These are phyloP conservation scores for Imbricaverruca yamaguchii DNA, from an alignment of 2,888 invertebrate genomes.

Conservation along the genomic window DNA sequence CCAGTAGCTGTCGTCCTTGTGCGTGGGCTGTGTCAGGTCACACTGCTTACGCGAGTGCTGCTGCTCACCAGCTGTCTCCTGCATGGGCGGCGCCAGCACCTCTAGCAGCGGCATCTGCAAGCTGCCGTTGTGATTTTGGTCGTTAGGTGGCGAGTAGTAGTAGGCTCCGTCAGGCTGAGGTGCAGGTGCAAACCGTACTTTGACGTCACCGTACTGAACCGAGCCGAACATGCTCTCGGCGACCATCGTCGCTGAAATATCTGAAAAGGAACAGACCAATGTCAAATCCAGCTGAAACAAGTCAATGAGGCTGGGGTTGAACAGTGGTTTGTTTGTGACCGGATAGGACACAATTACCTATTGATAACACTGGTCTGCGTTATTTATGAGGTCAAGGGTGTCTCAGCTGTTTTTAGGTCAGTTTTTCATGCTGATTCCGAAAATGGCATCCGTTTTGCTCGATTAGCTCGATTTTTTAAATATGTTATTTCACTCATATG, in stretches of 20 bases:
- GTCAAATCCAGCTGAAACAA: background rate
- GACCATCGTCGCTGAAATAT: background rate
- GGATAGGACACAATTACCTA: background rate
- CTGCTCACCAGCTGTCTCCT: conserved; percentile 42
- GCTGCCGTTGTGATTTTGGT: background rate
- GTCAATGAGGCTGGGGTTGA: background rate
- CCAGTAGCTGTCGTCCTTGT: conserved; percentile 97
- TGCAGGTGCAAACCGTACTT: background rate
- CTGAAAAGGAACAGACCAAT: background rate
- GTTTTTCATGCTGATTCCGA: no score
- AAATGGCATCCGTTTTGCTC: no score
- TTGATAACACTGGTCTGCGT: no score
- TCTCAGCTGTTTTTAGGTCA: no score
- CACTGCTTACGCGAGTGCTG: conserved; percentile 75
- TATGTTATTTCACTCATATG: no score
- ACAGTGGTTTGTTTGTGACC: background rate
- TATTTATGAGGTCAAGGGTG: background rate
- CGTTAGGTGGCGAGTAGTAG: background rate
- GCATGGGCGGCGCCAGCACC: background rate
- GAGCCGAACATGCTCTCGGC: background rate
- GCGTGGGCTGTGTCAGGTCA: conserved; percentile 92
- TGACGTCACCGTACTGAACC: background rate
- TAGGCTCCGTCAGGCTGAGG: background rate
- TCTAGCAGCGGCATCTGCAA: background rate
- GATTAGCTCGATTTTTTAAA: no score